Conservation (phyloP, 2,113 vertebrate species). For the Ifrita kowaldi region DNA sequence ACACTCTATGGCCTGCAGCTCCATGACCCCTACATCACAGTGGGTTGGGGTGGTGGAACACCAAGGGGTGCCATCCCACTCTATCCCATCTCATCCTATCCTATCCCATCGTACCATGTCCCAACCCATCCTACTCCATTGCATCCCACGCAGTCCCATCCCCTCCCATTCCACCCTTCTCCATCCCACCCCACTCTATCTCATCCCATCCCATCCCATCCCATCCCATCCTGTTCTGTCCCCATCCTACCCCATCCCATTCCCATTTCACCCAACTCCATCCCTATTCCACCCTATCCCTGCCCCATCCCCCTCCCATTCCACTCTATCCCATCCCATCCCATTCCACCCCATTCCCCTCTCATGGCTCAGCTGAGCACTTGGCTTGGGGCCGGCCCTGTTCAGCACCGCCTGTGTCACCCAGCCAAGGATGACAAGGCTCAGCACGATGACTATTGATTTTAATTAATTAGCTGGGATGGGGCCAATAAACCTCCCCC, state of each 20-base stretch:
- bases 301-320: neutral
- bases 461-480: conserved; percentile 31
- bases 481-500: neutral
- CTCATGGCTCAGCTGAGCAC: neutral
- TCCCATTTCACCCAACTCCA: neutral
- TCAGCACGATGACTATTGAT: neutral
- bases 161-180: too few relatives aligned
- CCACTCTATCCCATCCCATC: too few relatives aligned
- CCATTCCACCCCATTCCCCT: neutral
- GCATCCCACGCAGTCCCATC: neutral
- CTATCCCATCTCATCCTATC: neutral
- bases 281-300: too few relatives aligned
- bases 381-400: neutral
- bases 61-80: neutral
- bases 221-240: too few relatives aligned
- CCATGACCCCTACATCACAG: conserved; percentile 82
- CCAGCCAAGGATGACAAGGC: neutral
- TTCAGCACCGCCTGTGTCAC: neutral
- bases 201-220: neutral
- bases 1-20: conserved; percentile 85
- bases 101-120: neutral
- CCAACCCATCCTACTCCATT: neutral
- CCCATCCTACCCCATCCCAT: too few relatives aligned
- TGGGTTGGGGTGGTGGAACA: conserved; percentile 32
- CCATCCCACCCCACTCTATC: neutral